A percentile compares a stretch with the other conserved stretches of the same genome.
phyloP scores from a whole-genome alignment of 1,140 invertebrate genomes.

The Lasioglossum albipes region DNA sequence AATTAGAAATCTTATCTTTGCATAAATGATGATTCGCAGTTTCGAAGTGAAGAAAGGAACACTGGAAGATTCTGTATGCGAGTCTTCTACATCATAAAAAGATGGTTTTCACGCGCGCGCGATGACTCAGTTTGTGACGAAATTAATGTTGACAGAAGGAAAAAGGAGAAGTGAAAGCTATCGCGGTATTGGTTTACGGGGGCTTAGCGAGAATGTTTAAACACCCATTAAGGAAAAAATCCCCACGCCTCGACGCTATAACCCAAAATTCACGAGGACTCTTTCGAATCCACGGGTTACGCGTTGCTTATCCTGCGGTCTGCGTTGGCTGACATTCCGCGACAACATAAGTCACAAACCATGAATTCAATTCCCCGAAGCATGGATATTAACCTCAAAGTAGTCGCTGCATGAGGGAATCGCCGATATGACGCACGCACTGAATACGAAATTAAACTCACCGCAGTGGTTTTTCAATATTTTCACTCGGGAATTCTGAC shows the following conservation, averaged over 20 bases:
- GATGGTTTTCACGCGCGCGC: background rate
- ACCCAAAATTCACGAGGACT: conserved; percentile 23
- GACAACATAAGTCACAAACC: conserved; percentile 29
- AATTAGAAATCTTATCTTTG: no score
- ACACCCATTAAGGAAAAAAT: conserved; percentile 15
- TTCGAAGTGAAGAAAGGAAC: background rate
- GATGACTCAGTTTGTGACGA: conserved; percentile 1
- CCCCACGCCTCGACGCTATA: background rate
- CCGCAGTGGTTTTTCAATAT: background rate
- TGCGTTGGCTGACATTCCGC: background rate
- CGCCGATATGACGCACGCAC: conserved; percentile 1
- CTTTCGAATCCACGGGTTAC: background rate
- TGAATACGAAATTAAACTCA: background rate
- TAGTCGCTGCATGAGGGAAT: conserved; percentile 15
- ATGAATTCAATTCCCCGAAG: conserved; percentile 39
- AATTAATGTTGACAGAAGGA: background rate
- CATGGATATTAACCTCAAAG: conserved; percentile 45
- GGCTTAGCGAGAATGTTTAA: conserved; percentile 12
- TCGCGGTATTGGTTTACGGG: background rate
- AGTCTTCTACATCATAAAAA: background rate
- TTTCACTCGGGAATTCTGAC: background rate
- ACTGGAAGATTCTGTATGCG: background rate
- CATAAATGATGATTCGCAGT: no score
- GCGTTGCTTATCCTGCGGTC: background rate
- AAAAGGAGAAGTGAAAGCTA: background rate